Percentiles rank a stretch among this genome's conserved stretches.
Evolutionary conservation across 2,888 invertebrate species (phyloP).

Genomic region (Eueremaeus valkanovi): DNA sequence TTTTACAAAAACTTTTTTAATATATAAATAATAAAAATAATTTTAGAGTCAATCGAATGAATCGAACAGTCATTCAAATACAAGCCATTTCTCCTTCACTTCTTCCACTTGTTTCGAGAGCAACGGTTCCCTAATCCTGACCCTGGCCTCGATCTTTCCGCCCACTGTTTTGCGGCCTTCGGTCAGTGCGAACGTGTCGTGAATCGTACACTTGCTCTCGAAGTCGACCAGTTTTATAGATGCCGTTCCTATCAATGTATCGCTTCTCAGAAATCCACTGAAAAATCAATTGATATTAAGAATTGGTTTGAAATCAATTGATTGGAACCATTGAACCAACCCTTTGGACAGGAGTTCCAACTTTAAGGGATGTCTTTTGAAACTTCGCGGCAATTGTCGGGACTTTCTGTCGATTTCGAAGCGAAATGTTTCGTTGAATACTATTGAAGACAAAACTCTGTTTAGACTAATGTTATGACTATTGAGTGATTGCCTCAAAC

Average conservation of each 20-base stretch:
- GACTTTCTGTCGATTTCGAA: conserved; percentile 73
- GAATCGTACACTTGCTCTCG: conserved; percentile 79
- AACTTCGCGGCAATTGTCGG: conserved; percentile 74
- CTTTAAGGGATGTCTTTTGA: conserved; percentile 84
- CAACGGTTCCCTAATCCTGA: conserved; percentile 81
- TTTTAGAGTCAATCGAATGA: conserved; percentile 8
- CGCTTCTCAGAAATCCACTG: conserved; percentile 90
- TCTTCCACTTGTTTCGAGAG: conserved; percentile 82
- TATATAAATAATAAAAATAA: neutral
- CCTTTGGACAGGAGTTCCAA: conserved; percentile 88
- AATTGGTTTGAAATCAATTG: too few relatives aligned
- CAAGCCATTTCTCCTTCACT: conserved; percentile 85
- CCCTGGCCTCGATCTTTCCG: conserved; percentile 81
- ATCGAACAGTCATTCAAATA: conserved; percentile 59
- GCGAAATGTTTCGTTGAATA: conserved; percentile 74
- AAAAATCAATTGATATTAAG: conserved; percentile 31
- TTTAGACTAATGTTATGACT: neutral
- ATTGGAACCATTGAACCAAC: too few relatives aligned
- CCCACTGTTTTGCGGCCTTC: conserved; percentile 83
- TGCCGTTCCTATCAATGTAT: conserved; percentile 75
- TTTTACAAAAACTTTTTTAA: neutral
- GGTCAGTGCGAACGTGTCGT: conserved; percentile 84
- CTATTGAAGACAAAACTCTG: conserved; percentile 50
- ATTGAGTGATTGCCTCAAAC: conserved; percentile 45
- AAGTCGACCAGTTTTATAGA: conserved; percentile 80